Conservation (phyloP, 1,140 invertebrate genomes). For the Leguminivora glycinivorella region DNA sequence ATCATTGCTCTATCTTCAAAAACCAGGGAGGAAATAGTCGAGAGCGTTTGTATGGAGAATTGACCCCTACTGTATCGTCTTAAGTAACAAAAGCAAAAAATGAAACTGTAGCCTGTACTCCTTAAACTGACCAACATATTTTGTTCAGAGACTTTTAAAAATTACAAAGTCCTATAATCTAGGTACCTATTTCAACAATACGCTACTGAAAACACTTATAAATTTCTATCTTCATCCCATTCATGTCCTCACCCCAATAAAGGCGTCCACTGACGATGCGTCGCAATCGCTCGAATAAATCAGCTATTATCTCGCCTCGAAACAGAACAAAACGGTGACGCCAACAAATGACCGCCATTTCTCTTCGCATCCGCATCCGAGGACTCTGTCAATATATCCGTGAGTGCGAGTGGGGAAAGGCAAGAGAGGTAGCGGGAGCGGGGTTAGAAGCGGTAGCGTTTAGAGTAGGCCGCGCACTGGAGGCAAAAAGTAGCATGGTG, state of each 20-base stretch:
- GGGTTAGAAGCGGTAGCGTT: constrained; percentile 38
- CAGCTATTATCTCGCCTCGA: constrained; percentile 74
- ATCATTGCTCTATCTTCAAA: no score
- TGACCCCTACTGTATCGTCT: no score
- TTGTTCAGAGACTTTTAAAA: no score
- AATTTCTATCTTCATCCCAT: constrained; percentile 30
- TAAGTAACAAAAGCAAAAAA: no score
- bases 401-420: constrained; percentile 35
- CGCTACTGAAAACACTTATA: neutral
- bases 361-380: constrained; percentile 72
- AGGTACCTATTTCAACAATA: neutral
- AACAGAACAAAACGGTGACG: constrained; percentile 74
- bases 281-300: constrained; percentile 74
- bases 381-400: constrained; percentile 77
- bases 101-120: no score
- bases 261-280: constrained; percentile 44
- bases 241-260: constrained; percentile 41
- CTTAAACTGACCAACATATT: no score
- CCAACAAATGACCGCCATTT: constrained; percentile 76
- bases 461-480: neutral
- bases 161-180: no score
- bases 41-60: no score
- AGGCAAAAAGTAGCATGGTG: no score
- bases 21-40: no score
- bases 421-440: neutral